Evolutionary conservation across 2,888 invertebrate genomes (phyloP).

Genomic region (Asteroscopus sphinx): DNA sequence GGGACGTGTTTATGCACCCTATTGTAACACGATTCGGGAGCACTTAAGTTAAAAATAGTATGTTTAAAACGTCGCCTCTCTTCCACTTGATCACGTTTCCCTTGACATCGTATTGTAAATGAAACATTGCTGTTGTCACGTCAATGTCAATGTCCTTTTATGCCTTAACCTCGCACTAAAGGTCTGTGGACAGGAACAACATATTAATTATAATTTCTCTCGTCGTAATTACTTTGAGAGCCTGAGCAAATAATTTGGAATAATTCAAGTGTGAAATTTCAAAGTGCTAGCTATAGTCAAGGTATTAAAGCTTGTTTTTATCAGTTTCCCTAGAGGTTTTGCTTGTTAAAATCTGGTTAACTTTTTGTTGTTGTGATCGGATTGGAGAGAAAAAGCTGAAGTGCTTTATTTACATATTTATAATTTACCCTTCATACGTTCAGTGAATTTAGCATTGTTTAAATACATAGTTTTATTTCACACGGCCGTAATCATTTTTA

Average conservation of each 20-base stretch:
- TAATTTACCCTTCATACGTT: constrained; percentile 12
- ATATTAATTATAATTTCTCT: constrained; percentile 38
- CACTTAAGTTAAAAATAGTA: constrained; percentile 53
- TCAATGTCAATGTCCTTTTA: constrained; percentile 75
- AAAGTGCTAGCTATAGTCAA: constrained; percentile 13
- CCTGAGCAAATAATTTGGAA: constrained; percentile 16
- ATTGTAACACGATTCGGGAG: constrained; percentile 45
- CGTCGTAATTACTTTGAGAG: constrained; percentile 16
- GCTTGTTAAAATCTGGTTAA: constrained; percentile 23
- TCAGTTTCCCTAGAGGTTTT: constrained; percentile 22
- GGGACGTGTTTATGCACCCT: constrained; percentile 35
- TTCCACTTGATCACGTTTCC: constrained; percentile 78
- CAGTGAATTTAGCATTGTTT: constrained; percentile 36
- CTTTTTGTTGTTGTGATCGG: constrained; percentile 25
- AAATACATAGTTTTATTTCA: constrained; percentile 34
- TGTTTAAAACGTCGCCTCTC: constrained; percentile 54
- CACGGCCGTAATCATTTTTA: constrained; percentile 44
- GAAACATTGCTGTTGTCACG: constrained; percentile 59
- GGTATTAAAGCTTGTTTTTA: constrained; percentile 22
- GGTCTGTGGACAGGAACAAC: constrained; percentile 51
- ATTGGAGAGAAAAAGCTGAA: constrained; percentile 18
- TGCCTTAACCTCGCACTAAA: constrained; percentile 71
- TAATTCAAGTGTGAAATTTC: constrained; percentile 27
- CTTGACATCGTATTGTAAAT: constrained; percentile 72
- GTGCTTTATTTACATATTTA: constrained; percentile 6